phyloP scores from a whole-genome alignment of 2,797 vertebrate genomes.

The Lithobates sylvaticus region DNA sequence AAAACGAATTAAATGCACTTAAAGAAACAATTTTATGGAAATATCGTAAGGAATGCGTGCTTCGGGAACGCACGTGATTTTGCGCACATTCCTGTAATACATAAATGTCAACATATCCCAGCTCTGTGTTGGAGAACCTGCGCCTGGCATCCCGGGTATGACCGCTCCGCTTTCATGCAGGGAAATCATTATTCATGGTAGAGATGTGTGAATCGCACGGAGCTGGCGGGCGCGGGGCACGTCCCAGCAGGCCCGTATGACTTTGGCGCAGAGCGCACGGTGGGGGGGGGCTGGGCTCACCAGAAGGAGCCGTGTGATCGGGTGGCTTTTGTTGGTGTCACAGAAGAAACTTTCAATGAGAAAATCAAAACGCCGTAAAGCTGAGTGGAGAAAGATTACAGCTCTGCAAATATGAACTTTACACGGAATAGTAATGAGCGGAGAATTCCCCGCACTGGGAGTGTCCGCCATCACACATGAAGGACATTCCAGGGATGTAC shows the following conservation, averaged over 20 bases:
- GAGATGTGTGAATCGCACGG: too few relatives aligned
- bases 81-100: too few relatives aligned
- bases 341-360: not conserved
- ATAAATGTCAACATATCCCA: too few relatives aligned
- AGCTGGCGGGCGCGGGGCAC: too few relatives aligned
- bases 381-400: not conserved
- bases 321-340: not conserved
- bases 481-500: not conserved
- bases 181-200: too few relatives aligned
- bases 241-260: not conserved
- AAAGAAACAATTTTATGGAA: too few relatives aligned
- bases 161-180: too few relatives aligned
- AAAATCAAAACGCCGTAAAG: not conserved
- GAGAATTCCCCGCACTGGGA: not conserved
- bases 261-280: not conserved
- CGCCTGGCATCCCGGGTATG: too few relatives aligned
- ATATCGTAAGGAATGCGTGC: too few relatives aligned
- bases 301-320: not conserved
- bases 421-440: not conserved
- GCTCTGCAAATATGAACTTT: constrained; percentile 12
- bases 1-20: too few relatives aligned
- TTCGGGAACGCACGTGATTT: too few relatives aligned
- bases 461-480: not conserved
- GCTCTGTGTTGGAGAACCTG: too few relatives aligned
- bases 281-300: not conserved